Base-by-base conservation (phyloP, 2,113 vertebrate genomes). In the Odontesthes bonariensis region DNA sequence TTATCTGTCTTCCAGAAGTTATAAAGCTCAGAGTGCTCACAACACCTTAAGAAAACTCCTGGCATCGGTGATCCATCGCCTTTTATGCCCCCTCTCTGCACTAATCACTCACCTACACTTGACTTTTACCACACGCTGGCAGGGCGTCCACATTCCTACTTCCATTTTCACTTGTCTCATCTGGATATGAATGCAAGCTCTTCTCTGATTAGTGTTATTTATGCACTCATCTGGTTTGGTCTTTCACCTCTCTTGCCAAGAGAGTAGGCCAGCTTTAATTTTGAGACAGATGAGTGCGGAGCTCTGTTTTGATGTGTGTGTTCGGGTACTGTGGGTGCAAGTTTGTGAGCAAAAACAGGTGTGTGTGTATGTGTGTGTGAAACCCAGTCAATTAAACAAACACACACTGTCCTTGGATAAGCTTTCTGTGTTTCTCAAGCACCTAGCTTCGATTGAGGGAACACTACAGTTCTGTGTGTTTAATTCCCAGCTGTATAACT, bases 401-500 rank as follows among this genome's bases (percentile, higher is more conserved):
- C 76, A 75, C 35, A 75, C 73, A 75, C 60, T 82, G 81, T 85
- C 75, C 82, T 85, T 77, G 73, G 67, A 72, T 80, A 47, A 69
- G 82, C 84, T 76, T 72, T 78, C 58, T 65, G 80, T 69, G 62
- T 42, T 79, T 84, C 44, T 77, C 65, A 32, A 68, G 69, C 82
- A 72, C 64, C 75, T 52, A 56, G 44, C 75, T 78, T 68, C 22
- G 33, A 86, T 76, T 80, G 47, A 67, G 82, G 80, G 76, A 83
- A 77, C 84, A 81, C 56, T 83, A 70, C 87, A 86, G 79, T 82
- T 80, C 75, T 79, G 77, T 76, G 76, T 86, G 84, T 84, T 87
- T 51, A 85, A 85, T 86, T 89, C 90, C 88, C 90, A 87, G 83
- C 84, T 89, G 87, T 85, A 71, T 82, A 79, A 87, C 81, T 40